A percentile compares a stretch with the other conserved stretches of the same genome.
Evolutionary conservation across 2,888 invertebrate species (phyloP).

Genomic region (Rhaphigaster nebulosa): DNA sequence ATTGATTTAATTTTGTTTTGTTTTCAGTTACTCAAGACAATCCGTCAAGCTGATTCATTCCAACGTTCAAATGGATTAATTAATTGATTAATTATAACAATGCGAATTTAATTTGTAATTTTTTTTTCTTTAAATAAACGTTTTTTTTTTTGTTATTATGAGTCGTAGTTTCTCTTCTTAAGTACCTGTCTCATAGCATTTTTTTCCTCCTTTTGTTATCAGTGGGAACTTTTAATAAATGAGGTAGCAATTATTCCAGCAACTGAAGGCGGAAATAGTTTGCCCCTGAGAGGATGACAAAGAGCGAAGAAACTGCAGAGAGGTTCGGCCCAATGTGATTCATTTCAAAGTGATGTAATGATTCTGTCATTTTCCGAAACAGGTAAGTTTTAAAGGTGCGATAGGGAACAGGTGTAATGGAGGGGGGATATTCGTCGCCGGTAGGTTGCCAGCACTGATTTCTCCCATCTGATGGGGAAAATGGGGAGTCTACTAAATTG

Average conservation of each 20-base stretch:
- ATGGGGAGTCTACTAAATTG: slow-evolving; percentile 54
- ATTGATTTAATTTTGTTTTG: background rate
- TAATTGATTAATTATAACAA: background rate
- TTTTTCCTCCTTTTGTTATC: slow-evolving; percentile 9
- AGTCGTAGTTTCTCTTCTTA: background rate
- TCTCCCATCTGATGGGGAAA: slow-evolving; percentile 58
- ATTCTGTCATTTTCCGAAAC: slow-evolving; percentile 29
- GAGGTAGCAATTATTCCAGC: background rate
- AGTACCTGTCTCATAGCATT: background rate
- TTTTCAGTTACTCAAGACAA: slow-evolving; percentile 18
- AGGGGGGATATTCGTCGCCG: slow-evolving; percentile 28
- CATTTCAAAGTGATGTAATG: slow-evolving; percentile 19
- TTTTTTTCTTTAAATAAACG: background rate
- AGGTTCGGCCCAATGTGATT: background rate
- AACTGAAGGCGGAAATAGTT: background rate
- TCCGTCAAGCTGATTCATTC: background rate
- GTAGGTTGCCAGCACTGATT: slow-evolving; percentile 58
- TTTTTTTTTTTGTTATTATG: background rate
- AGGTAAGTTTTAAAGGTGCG: background rate
- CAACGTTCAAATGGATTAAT: background rate
- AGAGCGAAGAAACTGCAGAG: background rate
- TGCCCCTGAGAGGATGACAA: background rate
- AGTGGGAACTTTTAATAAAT: background rate
- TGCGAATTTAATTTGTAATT: background rate
- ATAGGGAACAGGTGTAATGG: background rate